These are phyloP conservation scores for Limnodromus scolopaceus DNA, from an alignment of 2,797 vertebrate genomes.

Conservation along the genomic window DNA sequence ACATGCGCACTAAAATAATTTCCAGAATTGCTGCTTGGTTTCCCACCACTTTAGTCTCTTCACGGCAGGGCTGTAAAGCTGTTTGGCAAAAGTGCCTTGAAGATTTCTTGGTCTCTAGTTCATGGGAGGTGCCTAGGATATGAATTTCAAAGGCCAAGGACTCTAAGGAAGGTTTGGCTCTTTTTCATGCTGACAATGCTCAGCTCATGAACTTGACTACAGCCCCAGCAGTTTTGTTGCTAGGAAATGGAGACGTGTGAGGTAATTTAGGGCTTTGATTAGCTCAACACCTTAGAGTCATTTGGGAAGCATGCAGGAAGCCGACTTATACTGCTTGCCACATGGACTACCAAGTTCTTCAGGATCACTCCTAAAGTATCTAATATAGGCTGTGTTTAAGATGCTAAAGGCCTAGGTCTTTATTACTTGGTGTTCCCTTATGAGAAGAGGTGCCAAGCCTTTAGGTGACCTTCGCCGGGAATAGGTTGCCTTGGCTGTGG, in stretches of 20 bases:
- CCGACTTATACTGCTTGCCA: background rate
- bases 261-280: background rate
- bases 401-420: background rate
- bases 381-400: background rate
- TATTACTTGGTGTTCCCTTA: background rate
- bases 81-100: background rate
- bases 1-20: background rate
- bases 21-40: background rate
- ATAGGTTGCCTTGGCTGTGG: background rate
- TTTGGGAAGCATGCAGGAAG: background rate
- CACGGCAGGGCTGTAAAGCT: background rate
- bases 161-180: background rate
- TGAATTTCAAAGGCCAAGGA: background rate
- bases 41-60: background rate
- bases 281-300: background rate
- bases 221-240: background rate
- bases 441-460: background rate
- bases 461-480: background rate
- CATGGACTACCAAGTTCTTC: background rate
- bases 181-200: background rate
- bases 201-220: accelerated
- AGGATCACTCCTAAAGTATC: background rate
- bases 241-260: background rate
- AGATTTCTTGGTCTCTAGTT: background rate
- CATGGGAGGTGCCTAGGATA: background rate